phyloP scores from a whole-genome alignment of 2,888 invertebrate species.

The Osmoderma eremita region DNA sequence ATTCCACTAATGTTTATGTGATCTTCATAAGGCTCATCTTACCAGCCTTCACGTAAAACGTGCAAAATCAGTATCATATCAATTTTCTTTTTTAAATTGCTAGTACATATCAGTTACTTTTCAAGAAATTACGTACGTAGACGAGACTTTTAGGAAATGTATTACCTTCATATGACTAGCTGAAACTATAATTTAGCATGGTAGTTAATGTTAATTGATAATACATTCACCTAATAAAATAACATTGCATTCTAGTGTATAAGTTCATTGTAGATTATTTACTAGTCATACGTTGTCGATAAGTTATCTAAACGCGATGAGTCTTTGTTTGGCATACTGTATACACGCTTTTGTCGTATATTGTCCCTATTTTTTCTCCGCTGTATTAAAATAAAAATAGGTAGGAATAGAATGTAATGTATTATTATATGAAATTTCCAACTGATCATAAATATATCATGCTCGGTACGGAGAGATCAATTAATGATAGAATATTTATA shows the following conservation, averaged over 20 bases:
- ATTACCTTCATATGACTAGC: background rate
- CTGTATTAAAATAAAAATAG: constrained; percentile 12
- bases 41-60: background rate
- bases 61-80: constrained; percentile 11
- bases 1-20: constrained; percentile 8
- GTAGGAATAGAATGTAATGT: constrained; percentile 1
- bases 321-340: constrained; percentile 33
- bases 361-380: constrained; percentile 20
- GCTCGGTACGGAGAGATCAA: constrained; percentile 18
- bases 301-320: constrained; percentile 33
- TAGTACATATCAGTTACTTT: constrained; percentile 24
- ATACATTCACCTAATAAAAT: too few relatives aligned
- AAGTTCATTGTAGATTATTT: background rate
- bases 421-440: constrained; percentile 17
- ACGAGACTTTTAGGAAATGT: background rate
- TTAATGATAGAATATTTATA: constrained; percentile 27
- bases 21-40: constrained; percentile 2
- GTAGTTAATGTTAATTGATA: too few relatives aligned
- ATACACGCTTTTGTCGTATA: constrained; percentile 11
- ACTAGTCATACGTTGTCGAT: constrained; percentile 42
- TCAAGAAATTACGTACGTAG: background rate
- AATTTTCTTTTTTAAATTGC: constrained; percentile 21
- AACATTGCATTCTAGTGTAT: too few relatives aligned
- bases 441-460: constrained; percentile 7
- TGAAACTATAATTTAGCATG: background rate